Evolutionary conservation across 1,140 invertebrate genomes (phyloP), one percentile per base, ranked within the genome.

Genomic region (Agrypnia vestita): DNA sequence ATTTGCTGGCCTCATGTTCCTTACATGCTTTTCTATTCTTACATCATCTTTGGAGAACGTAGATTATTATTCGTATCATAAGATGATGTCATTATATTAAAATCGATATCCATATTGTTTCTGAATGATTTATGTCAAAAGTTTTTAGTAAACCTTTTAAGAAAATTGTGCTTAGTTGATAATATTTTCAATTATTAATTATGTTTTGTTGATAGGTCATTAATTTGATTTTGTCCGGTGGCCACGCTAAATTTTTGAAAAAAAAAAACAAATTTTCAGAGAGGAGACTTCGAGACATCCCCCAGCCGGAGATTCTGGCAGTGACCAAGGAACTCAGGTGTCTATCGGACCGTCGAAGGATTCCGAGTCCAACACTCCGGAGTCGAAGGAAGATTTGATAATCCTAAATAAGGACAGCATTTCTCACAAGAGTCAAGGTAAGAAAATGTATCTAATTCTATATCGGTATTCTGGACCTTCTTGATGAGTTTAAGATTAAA

Each of bases 221-320:
- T 35, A 35, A 35, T 35, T 35, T 35, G 25, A 35, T 35, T 35
- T 35, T 35, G 25, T 35, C 25, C 25, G 25, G 25, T 35, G 25
- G 25, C 25, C 25, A 35, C 6, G 25, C 6, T 35, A 35, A 6
- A 35, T 35, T 35, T 35, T n/a, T n/a, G n/a, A n/a, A n/a, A n/a
- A 35, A 35, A 35, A 35, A 35, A 35, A 35, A 35, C 6, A 35
- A 35, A 35, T 35, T 76, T 80, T 69, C 49, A 80, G 78, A 15
- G 73, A 80, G 13, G 78, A 80, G 43, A 44, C 72, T 3, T 59
- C 78, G 15, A 56, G 78, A n/a, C 78, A 80, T 46, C 78, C 78
- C n/a, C 78, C 78, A 9, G 78, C 78, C 3, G 78, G 78, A 46
- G 78, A 80, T 19, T 80, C 78, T 9, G 78, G 78, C 12, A 80